phyloP scores from a whole-genome alignment of 2,113 vertebrate species.

The Lamprotornis superbus region DNA sequence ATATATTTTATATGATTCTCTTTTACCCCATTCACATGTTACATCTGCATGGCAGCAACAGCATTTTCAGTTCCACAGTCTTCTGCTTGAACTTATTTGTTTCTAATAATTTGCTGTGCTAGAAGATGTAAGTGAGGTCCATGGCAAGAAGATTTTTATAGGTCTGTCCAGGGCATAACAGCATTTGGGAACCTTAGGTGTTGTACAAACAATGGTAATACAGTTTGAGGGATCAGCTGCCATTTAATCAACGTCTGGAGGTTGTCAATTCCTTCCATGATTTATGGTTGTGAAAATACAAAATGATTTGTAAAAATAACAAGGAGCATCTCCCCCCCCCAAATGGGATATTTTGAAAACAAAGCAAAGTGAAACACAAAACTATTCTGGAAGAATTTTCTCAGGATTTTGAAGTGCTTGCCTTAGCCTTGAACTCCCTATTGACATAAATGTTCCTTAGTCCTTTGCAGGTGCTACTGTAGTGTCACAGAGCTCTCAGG shows the following conservation, averaged over 20 bases:
- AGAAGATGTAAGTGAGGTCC: neutral
- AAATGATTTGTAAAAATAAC: conserved; percentile 62
- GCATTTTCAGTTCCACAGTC: neutral
- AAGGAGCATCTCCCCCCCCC: neutral
- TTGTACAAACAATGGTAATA: neutral
- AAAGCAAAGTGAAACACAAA: neutral
- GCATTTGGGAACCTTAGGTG: conserved; percentile 8
- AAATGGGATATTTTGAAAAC: conserved; percentile 29
- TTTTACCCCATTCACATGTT: neutral
- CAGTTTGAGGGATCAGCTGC: conserved; percentile 19
- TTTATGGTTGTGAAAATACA: conserved; percentile 28
- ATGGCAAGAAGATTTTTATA: neutral
- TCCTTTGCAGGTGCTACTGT: conserved; percentile 16
- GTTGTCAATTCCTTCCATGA: neutral
- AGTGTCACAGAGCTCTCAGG: neutral
- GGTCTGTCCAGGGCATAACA: neutral
- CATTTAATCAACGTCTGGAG: conserved; percentile 20
- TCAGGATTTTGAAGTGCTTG: conserved; percentile 40
- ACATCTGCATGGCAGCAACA: rapidly evolving
- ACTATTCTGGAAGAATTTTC: conserved; percentile 45
- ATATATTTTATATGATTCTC: neutral
- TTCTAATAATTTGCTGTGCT: neutral
- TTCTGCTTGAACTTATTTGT: neutral
- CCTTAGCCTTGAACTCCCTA: conserved; percentile 5
- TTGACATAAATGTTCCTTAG: conserved; percentile 22